These are phyloP conservation scores for Torymus tubicola DNA, from an alignment of 2,888 invertebrate species.

Conservation along the genomic window DNA sequence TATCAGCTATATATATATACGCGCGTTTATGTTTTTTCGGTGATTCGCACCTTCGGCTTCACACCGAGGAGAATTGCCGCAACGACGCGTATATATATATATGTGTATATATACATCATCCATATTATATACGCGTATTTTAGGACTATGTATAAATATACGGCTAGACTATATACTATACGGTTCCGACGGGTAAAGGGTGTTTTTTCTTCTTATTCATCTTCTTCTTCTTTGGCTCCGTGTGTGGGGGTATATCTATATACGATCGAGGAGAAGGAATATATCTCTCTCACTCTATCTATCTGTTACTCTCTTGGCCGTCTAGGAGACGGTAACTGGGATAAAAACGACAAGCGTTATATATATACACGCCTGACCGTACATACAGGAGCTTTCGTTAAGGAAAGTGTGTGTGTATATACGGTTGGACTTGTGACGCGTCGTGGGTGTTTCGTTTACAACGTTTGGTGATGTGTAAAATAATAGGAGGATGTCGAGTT, in stretches of 20 bases:
- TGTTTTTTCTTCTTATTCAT: not conserved
- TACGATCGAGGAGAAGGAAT: constrained; percentile 47
- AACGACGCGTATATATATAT: too few relatives aligned
- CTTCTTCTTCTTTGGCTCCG: constrained; percentile 67
- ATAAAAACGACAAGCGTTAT: not conserved
- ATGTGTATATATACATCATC: too few relatives aligned
- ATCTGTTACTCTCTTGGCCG: not conserved
- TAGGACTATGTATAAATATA: constrained; percentile 34
- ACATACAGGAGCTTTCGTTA: too few relatives aligned
- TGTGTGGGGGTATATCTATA: constrained; percentile 51
- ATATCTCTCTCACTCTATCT: too few relatives aligned
- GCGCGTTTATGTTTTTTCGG: not conserved
- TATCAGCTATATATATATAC: not conserved
- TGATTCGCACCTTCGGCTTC: constrained; percentile 41
- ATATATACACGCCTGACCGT: not conserved
- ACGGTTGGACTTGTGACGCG: too few relatives aligned
- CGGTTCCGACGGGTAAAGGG: constrained; percentile 9
- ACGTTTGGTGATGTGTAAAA: not conserved
- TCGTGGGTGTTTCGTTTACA: not conserved
- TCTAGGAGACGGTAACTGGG: constrained; percentile 27
- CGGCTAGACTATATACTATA: not conserved
- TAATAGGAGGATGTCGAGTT: constrained; percentile 9
- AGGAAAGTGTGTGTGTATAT: too few relatives aligned
- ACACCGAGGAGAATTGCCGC: too few relatives aligned
- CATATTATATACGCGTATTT: not conserved